Conservation (phyloP, 2,888 invertebrate species). For the Rosalia funebris region DNA sequence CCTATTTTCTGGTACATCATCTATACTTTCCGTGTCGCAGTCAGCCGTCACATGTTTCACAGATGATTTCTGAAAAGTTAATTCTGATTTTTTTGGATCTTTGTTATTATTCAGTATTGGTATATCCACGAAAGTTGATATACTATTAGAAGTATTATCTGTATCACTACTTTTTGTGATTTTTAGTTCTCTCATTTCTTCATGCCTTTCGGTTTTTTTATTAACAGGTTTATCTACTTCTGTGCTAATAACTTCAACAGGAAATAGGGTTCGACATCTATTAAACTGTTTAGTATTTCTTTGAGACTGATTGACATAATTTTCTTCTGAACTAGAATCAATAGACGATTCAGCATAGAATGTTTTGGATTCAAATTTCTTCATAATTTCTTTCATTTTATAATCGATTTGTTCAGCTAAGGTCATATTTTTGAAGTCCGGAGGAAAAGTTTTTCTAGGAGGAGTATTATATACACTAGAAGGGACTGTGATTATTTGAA, state of each 20-base stretch:
- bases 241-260: slow-evolving; percentile 1
- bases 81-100: not conserved
- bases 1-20: not conserved
- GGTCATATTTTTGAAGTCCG: slow-evolving; percentile 49
- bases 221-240: not conserved
- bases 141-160: not conserved
- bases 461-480: slow-evolving; percentile 41
- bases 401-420: slow-evolving; percentile 64
- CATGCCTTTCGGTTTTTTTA: not conserved
- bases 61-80: not conserved
- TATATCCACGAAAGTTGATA: no score
- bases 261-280: slow-evolving; percentile 14
- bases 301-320: slow-evolving; percentile 6
- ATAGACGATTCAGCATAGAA: slow-evolving; percentile 57
- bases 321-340: slow-evolving; percentile 57
- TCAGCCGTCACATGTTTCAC: slow-evolving; percentile 32
- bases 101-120: no score
- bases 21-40: slow-evolving; percentile 1
- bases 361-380: slow-evolving; percentile 63
- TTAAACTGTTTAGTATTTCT: slow-evolving; percentile 1
- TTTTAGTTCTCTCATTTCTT: not conserved
- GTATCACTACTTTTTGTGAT: not conserved
- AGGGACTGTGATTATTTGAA: slow-evolving; percentile 48
- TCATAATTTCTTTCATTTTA: slow-evolving; percentile 68
- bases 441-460: slow-evolving; percentile 46